Evolutionary conservation across 2,113 vertebrate genomes (phyloP).

Genomic region (Mionectes macconnelli): DNA sequence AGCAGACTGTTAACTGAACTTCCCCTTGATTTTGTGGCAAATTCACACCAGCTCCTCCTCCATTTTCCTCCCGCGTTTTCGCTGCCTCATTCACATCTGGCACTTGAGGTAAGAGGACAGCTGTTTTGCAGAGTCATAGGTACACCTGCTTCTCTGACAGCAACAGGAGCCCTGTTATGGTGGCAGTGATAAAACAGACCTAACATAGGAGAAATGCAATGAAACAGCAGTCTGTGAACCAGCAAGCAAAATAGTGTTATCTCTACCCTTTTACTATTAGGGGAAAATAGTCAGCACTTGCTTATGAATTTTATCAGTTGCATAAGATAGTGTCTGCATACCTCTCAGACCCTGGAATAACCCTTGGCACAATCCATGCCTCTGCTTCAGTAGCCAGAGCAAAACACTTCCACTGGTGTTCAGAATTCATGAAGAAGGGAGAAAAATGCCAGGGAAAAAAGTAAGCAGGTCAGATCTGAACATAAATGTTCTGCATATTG

Average conservation of each 20-base stretch:
- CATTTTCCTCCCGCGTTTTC: not conserved
- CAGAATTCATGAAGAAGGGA: not conserved
- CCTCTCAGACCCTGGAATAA: not conserved
- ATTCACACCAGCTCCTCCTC: not conserved
- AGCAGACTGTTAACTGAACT: not conserved
- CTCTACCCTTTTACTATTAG: not conserved
- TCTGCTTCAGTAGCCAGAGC: not conserved
- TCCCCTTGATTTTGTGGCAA: not conserved
- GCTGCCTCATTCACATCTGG: fast-evolving
- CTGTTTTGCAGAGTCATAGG: not conserved
- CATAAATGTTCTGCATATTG: not conserved
- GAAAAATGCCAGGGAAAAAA: not conserved
- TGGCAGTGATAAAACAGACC: not conserved
- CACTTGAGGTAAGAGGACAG: fast-evolving
- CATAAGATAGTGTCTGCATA: not conserved
- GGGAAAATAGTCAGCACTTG: not conserved
- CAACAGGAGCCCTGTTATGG: fast-evolving
- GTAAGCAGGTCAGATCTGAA: not conserved
- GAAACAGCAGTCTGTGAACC: not conserved
- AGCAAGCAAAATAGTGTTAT: not conserved
- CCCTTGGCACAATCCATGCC: not conserved
- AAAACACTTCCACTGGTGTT: not conserved
- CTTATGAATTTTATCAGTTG: not conserved
- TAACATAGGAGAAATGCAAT: not conserved
- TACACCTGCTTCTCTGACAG: not conserved